phyloP scores from a whole-genome alignment of 2,888 invertebrate species.

The Cremastinae sp. region DNA sequence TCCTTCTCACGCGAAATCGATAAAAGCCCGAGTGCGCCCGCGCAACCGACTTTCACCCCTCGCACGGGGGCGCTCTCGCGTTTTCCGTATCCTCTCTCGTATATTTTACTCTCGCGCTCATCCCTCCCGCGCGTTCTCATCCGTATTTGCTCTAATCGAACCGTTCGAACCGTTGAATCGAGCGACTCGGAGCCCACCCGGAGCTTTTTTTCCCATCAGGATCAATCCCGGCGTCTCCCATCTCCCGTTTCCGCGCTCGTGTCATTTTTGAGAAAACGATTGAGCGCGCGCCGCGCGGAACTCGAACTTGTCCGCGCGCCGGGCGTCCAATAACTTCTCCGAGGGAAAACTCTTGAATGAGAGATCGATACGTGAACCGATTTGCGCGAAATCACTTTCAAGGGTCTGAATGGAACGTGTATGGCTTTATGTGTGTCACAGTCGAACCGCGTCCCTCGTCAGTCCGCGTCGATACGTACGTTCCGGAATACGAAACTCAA shows the following conservation, averaged over 20 bases:
- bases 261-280: too few species aligned
- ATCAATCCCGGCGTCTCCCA: background rate
- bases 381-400: too few species aligned
- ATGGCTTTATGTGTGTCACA: too few species aligned
- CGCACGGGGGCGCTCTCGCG: slow-evolving; percentile 43
- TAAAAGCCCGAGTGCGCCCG: slow-evolving; percentile 73
- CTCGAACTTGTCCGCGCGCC: too few species aligned
- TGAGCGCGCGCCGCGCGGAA: too few species aligned
- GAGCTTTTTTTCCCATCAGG: background rate
- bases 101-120: background rate
- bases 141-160: background rate
- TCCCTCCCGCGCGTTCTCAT: background rate
- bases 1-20: slow-evolving; percentile 73
- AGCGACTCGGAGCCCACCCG: background rate
- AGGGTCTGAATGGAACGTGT: too few species aligned
- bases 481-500: slow-evolving; percentile 33
- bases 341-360: too few species aligned
- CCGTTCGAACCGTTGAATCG: slow-evolving; percentile 8
- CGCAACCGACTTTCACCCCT: slow-evolving; percentile 59
- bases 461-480: background rate
- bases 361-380: too few species aligned
- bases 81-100: slow-evolving; percentile 40
- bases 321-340: too few species aligned
- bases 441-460: background rate
- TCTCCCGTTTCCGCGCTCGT: background rate